These are phyloP conservation scores for Bubo scandiacus DNA, from an alignment of 2,113 vertebrate genomes.

Conservation along the genomic window DNA sequence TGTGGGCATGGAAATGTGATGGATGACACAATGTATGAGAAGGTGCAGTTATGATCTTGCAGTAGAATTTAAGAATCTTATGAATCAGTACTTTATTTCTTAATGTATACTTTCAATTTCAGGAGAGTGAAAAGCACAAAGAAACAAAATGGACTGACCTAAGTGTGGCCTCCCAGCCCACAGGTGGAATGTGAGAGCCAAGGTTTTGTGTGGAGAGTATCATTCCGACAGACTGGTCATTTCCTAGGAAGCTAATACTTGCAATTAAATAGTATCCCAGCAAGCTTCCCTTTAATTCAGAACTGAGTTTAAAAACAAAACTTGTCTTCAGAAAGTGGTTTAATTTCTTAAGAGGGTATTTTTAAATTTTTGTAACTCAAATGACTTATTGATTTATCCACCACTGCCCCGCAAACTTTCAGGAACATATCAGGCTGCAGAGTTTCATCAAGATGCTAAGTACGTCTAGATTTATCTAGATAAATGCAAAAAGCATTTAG, in stretches of 20 bases:
- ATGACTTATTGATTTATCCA: neutral
- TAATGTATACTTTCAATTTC: slow-evolving; percentile 28
- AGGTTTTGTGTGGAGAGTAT: neutral
- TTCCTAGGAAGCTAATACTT: neutral
- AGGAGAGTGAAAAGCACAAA: neutral
- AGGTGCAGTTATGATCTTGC: neutral
- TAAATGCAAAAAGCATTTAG: neutral
- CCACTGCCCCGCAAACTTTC: neutral
- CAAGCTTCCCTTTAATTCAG: neutral
- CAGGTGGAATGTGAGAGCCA: neutral
- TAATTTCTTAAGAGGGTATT: neutral
- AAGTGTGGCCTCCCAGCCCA: neutral
- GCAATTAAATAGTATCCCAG: neutral
- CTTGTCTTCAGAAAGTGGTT: neutral
- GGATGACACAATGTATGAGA: neutral
- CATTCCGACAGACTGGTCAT: neutral
- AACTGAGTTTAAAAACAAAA: neutral
- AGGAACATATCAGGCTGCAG: neutral
- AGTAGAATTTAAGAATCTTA: slow-evolving; percentile 30
- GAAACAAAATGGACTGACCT: neutral
- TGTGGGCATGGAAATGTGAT: neutral
- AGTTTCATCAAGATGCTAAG: neutral
- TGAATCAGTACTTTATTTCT: slow-evolving; percentile 48
- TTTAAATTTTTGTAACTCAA: neutral
- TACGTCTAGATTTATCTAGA: neutral